Percentiles rank a stretch among this genome's conserved stretches.
These are phyloP conservation scores for Notocelia uddmanniana DNA, from an alignment of 2,888 invertebrate species.

Conservation along the genomic window DNA sequence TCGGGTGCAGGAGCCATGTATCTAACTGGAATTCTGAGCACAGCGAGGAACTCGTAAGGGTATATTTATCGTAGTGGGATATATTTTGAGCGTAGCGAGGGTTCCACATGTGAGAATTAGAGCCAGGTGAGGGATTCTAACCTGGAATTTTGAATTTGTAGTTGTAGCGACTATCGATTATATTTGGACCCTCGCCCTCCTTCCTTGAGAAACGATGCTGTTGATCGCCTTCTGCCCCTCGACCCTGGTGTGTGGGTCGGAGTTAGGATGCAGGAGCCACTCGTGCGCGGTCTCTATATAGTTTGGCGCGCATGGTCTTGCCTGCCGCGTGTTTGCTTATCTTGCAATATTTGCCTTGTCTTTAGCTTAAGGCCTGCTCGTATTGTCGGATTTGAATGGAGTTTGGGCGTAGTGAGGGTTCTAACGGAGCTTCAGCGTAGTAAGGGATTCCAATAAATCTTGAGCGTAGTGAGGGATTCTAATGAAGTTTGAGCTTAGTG, in stretches of 20 bases:
- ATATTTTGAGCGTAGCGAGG: neutral
- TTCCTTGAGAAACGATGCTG: slow-evolving; percentile 97
- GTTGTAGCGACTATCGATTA: too few relatives aligned
- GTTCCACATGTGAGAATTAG: neutral
- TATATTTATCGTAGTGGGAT: neutral
- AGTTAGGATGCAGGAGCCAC: slow-evolving; percentile 96
- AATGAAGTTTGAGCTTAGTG: too few relatives aligned
- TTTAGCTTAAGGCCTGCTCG: too few relatives aligned
- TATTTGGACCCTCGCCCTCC: slow-evolving; percentile 89
- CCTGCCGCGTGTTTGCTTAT: slow-evolving; percentile 91
- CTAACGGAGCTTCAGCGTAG: too few relatives aligned
- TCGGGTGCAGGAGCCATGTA: too few relatives aligned
- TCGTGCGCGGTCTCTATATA: slow-evolving; percentile 98
- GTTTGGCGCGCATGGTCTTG: slow-evolving; percentile 93
- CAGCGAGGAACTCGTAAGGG: neutral
- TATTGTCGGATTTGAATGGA: too few relatives aligned
- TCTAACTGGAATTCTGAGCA: too few relatives aligned
- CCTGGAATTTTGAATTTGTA: too few relatives aligned
- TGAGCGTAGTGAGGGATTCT: too few relatives aligned
- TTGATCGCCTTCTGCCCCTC: slow-evolving; percentile 97
- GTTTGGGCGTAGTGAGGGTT: too few relatives aligned
- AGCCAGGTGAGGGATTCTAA: neutral
- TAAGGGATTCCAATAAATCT: too few relatives aligned
- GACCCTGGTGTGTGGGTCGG: slow-evolving; percentile 92
- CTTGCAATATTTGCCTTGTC: too few relatives aligned